Evolutionary conservation across 2,888 invertebrate species (phyloP), one percentile per base, ranked within the genome.

Genomic region (Nyleta sp.): DNA sequence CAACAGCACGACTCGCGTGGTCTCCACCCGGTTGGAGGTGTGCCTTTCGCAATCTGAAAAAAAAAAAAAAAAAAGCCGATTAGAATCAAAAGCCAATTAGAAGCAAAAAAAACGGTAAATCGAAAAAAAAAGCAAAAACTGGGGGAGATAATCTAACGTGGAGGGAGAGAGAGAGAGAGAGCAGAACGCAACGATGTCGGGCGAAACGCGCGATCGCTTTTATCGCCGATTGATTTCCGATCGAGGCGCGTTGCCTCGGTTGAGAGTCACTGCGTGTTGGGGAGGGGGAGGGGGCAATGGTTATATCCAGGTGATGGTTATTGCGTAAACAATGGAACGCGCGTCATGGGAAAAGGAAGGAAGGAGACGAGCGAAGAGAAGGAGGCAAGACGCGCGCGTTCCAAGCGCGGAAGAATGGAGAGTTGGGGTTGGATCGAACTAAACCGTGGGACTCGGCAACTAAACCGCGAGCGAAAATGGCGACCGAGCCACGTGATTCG

Each of bases 241-340:
- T 52, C 13, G 52, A 10, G 10, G 17, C 11, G 22, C 42, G 28
- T 1, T 10, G 65, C 5, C 7, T 35, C 22, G 52, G 55, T 67
- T 76, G 67, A 62, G 75, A 67, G 53, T 44, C 68, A 46, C 68
- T 62, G 68, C 55, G 31, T 31, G 40, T 53, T 33, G 48, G 46
- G 46, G 60, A 73, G 78, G 40, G 57, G 38, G 48, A 46, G 46
- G 60, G 75, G 78, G 78, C 59, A 80, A 71, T 80, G 75, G 82
- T 80, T 74, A 80, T 81, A 80, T 82, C 79, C 83, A 35, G 74
- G 64, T 82, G 76, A 71, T 76, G 81, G 79, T 86, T 86, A 87
- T 87, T 86, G 91, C 91, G 91, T 91, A 90, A 88, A 91, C 91
- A 91, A 91, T 91, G 88, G 90, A 88, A 88, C 84, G 72, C 77